Evolutionary conservation across 2,888 invertebrate species (phyloP).

Genomic region (Chrysolina haemoptera): DNA sequence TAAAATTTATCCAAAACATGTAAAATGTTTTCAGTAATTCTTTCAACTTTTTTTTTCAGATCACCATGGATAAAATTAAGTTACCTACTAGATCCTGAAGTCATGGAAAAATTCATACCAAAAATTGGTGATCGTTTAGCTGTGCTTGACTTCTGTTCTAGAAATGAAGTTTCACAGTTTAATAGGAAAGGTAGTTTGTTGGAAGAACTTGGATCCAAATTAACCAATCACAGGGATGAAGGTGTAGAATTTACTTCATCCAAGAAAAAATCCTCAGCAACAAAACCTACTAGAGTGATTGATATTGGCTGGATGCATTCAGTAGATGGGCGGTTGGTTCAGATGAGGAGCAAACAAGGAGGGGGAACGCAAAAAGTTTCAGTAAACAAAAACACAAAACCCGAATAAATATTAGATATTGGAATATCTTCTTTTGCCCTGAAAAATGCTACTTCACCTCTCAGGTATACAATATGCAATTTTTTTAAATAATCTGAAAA

Average conservation of each 20-base stretch:
- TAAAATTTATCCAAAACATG: too few species aligned
- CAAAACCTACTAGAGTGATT: background rate
- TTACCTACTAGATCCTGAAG: conserved; percentile 27
- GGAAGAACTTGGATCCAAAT: background rate
- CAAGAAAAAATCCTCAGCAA: background rate
- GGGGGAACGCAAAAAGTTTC: conserved; percentile 7
- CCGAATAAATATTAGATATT: conserved; percentile 7
- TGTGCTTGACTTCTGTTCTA: conserved; percentile 17
- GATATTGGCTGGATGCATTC: conserved; percentile 9
- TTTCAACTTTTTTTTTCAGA: conserved; percentile 9
- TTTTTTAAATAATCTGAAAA: too few species aligned
- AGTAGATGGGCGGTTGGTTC: conserved; percentile 15
- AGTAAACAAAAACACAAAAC: conserved; percentile 7
- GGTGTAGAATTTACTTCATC: too few species aligned
- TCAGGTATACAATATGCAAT: too few species aligned
- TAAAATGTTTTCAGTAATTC: background rate
- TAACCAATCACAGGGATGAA: too few species aligned
- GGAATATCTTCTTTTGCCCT: background rate
- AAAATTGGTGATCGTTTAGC: conserved; percentile 15
- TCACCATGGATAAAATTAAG: conserved; percentile 20
- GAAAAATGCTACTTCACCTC: too few species aligned
- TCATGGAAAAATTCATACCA: conserved; percentile 26
- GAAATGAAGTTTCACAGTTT: conserved; percentile 1
- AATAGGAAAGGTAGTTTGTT: conserved; percentile 6
- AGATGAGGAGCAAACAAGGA: conserved; percentile 14